phyloP scores from a whole-genome alignment of 2,888 invertebrate genomes.

The Scaptomyza flava region DNA sequence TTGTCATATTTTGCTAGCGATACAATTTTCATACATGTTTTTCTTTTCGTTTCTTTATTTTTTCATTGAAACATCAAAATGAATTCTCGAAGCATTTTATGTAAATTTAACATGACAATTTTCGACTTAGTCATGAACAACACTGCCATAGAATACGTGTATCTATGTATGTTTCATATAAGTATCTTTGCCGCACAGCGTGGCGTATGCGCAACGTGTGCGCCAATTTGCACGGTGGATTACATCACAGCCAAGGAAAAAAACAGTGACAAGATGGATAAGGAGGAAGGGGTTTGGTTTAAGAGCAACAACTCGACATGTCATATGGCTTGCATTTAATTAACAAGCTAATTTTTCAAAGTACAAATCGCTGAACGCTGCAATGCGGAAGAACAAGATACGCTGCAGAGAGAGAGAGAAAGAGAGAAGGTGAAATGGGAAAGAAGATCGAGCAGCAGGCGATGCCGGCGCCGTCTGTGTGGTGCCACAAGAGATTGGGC shows the following conservation, averaged over 20 bases:
- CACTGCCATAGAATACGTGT: slow-evolving; percentile 32
- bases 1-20: slow-evolving; percentile 32
- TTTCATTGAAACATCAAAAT: slow-evolving; percentile 56
- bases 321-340: slow-evolving; percentile 78
- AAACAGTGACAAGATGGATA: neutral
- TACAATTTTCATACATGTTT: neutral
- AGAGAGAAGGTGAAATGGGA: neutral
- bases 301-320: slow-evolving; percentile 49
- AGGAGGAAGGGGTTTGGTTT: neutral
- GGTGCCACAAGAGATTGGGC: slow-evolving; percentile 28
- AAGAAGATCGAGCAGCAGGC: neutral
- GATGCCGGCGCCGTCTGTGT: slow-evolving; percentile 1
- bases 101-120: slow-evolving; percentile 74
- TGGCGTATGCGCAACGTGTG: slow-evolving; percentile 71
- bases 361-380: slow-evolving; percentile 66
- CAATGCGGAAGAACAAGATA: slow-evolving; percentile 33
- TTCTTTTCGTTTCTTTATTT: neutral
- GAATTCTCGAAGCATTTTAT: slow-evolving; percentile 62
- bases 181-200: slow-evolving; percentile 34
- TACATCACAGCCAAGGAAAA: slow-evolving; percentile 55
- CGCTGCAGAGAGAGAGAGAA: neutral
- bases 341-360: slow-evolving; percentile 80
- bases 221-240: slow-evolving; percentile 73
- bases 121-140: slow-evolving; percentile 40
- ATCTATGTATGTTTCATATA: slow-evolving; percentile 47